Conservation (phyloP, 2,888 invertebrate genomes). For the Cerastis leucographa region DNA sequence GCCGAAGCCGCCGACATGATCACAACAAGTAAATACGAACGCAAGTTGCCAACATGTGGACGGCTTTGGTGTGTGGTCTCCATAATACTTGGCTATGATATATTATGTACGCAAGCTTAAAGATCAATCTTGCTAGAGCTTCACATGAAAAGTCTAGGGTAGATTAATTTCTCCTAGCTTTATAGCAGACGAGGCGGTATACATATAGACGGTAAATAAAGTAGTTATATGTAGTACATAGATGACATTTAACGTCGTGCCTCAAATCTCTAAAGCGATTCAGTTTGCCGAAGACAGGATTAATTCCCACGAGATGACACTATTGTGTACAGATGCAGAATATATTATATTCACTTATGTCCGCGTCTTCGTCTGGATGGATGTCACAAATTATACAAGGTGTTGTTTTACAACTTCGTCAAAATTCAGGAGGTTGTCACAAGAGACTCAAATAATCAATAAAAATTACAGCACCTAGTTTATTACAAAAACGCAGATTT, state of each 20-base stretch:
- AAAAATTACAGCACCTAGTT: too few relatives aligned
- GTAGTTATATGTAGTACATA: neutral
- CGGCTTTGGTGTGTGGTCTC: neutral
- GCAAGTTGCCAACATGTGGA: neutral
- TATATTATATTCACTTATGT: neutral
- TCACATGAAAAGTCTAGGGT: neutral
- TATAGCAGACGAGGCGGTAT: neutral
- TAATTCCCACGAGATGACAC: neutral
- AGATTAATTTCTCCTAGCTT: constrained; percentile 2
- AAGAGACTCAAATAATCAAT: too few relatives aligned
- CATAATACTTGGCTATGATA: neutral
- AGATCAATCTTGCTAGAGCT: neutral
- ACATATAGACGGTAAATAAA: neutral
- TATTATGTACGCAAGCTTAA: neutral
- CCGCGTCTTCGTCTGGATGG: too few relatives aligned
- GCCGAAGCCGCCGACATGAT: too few relatives aligned
- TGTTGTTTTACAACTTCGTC: too few relatives aligned
- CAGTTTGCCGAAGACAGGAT: neutral
- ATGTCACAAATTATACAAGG: too few relatives aligned
- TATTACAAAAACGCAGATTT: too few relatives aligned
- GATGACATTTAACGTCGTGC: neutral
- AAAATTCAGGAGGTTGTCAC: too few relatives aligned
- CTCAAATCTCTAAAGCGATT: neutral
- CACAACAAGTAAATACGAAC: neutral
- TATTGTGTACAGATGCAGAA: neutral